Base-by-base conservation (phyloP, 1,140 invertebrate species). In the Thrips palmi region DNA sequence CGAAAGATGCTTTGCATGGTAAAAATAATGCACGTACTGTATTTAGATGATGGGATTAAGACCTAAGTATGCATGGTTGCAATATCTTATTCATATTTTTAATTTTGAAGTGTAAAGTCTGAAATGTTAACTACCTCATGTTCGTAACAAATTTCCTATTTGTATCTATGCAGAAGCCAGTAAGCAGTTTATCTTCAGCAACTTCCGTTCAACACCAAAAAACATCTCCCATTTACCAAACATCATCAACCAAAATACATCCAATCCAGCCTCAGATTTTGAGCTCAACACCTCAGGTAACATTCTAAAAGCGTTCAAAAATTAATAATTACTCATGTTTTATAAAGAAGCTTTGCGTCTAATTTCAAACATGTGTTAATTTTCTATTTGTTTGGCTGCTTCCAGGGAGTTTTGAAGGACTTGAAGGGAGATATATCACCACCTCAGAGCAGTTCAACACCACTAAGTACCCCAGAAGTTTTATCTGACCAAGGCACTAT, bases 251-350 rank as follows among this genome's bases (percentile, higher is more conserved):
- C 40, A 78, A 79, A 56, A 75, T 81, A 38, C 73, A 77, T 59
- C 77, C 77, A 24, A 74, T 80, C 39, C 76, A 78, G 60, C 77
- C 77, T 21, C 77, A 80, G 52, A 78, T 71, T 5, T 62, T 78
- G 44, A 63, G 60, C 33, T 45, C 49, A 2, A 44, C 47, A 25
- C 43, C 44, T 23, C 46, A 48, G 39, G 45, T 49, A 35, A 24
- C 12, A 21, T 11, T 11, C 8, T 38, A 8, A 39, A 15, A 12
- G 19, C 17, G 18, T 30, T 11, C 23, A 36, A 8, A 36, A 36
- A 34, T 29, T 21, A 20, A 35, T n/a, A n/a, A n/a, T n/a, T n/a
- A n/a, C n/a, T n/a, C n/a, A n/a, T n/a, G n/a, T n/a, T 21, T 7
- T 15, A 35, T 20, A 20, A 35, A 21, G 22, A 35, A 12, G 17